These are phyloP conservation scores for Aurelia sp. DNA, from an alignment of 30 jellyfish, hydroid and myxozoan genomes.

Conservation along the genomic window DNA sequence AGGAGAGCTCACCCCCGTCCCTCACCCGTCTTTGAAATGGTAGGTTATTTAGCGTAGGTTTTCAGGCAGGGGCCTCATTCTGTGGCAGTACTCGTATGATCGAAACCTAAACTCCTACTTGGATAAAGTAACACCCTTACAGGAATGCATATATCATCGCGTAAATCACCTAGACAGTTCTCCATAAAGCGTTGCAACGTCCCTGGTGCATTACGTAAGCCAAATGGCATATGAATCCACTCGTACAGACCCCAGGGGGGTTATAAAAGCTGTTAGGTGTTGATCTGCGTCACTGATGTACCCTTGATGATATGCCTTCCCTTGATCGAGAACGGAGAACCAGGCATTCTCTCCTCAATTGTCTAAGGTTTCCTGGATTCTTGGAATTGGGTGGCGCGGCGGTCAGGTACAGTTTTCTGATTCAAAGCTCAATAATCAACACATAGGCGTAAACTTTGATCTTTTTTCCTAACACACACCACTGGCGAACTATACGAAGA, in stretches of 20 bases:
- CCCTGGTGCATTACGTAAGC: slow-evolving; percentile 75
- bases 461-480: too few relatives aligned
- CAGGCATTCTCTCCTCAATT: slow-evolving; percentile 35
- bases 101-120: too few relatives aligned
- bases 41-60: too few relatives aligned
- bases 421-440: slow-evolving; percentile 42
- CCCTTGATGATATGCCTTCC: too few relatives aligned
- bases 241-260: slow-evolving; percentile 81
- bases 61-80: too few relatives aligned
- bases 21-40: too few relatives aligned
- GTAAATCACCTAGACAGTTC: too few relatives aligned
- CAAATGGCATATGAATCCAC: slow-evolving; percentile 67
- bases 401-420: slow-evolving; percentile 58
- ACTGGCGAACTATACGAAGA: too few relatives aligned
- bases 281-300: slow-evolving; percentile 23
- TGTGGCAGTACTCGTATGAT: too few relatives aligned
- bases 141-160: slow-evolving; percentile 35
- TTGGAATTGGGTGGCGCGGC: slow-evolving; percentile 48
- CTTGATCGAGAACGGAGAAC: too few relatives aligned
- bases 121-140: too few relatives aligned
- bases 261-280: slow-evolving; percentile 42
- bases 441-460: slow-evolving; percentile 38
- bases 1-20: too few relatives aligned
- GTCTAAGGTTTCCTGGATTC: slow-evolving; percentile 24
- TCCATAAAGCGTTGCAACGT: slow-evolving; percentile 69